Evolutionary conservation across 2,888 invertebrate species (phyloP).

Genomic region (Zygaena filipendulae): DNA sequence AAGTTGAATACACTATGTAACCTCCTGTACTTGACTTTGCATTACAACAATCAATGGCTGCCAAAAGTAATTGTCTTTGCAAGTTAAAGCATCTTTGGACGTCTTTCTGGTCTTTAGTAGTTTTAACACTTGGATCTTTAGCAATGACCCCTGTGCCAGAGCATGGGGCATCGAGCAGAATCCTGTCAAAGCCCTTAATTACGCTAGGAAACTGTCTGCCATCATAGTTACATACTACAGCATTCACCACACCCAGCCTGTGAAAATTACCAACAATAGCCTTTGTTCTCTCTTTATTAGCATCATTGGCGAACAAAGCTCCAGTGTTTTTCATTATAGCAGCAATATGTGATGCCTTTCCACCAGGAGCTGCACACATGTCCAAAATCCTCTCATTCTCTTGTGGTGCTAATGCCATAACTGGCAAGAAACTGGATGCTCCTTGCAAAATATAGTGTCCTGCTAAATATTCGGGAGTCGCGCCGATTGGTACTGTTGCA

Average conservation of each 20-base stretch:
- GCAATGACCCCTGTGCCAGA: slow-evolving; percentile 98
- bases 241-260: slow-evolving; percentile 94
- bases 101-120: slow-evolving; percentile 88
- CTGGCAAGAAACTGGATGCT: slow-evolving; percentile 96
- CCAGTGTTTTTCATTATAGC: slow-evolving; percentile 99
- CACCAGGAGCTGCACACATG: slow-evolving; percentile 98
- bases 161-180: slow-evolving; percentile 97
- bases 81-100: slow-evolving; percentile 91
- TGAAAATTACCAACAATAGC: slow-evolving; percentile 97
- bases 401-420: slow-evolving; percentile 97
- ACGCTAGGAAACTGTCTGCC: slow-evolving; percentile 86
- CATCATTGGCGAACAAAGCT: slow-evolving; percentile 94
- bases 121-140: slow-evolving; percentile 97
- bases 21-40: slow-evolving; percentile 94
- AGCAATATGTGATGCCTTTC: slow-evolving; percentile 98
- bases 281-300: slow-evolving; percentile 87
- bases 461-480: slow-evolving; percentile 98
- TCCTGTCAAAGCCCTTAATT: slow-evolving; percentile 94
- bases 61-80: slow-evolving; percentile 90
- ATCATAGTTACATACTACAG: slow-evolving; percentile 89
- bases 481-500: slow-evolving; percentile 95
- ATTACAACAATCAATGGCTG: slow-evolving; percentile 97
- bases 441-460: slow-evolving; percentile 98
- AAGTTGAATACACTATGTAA: slow-evolving; percentile 97
- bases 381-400: slow-evolving; percentile 95